A percentile compares a stretch with the other conserved stretches of the same genome.
These are phyloP conservation scores for Gibbula magus DNA, from an alignment of 2,888 invertebrate genomes.

Conservation along the genomic window DNA sequence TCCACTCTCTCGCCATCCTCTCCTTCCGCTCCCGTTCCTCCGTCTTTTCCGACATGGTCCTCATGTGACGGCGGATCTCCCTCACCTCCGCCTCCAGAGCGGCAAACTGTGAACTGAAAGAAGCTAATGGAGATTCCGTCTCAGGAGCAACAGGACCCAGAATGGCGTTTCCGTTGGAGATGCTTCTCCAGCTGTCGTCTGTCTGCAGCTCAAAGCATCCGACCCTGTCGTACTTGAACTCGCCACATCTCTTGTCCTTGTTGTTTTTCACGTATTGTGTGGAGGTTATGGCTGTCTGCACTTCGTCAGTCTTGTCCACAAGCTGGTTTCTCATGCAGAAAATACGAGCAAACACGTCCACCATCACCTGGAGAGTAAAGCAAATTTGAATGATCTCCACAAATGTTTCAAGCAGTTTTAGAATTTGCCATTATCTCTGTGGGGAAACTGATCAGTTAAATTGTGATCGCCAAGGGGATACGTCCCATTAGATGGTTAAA, in stretches of 20 bases:
- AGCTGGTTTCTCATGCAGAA: constrained; percentile 69
- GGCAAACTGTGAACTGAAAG: constrained; percentile 36
- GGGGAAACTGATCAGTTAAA: no score
- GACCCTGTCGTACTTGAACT: constrained; percentile 57
- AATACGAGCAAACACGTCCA: constrained; percentile 66
- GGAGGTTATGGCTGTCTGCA: constrained; percentile 11
- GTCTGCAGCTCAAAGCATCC: constrained; percentile 57
- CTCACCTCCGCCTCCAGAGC: constrained; percentile 66
- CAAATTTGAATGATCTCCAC: no score
- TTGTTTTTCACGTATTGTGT: constrained; percentile 12
- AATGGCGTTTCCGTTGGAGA: constrained; percentile 34
- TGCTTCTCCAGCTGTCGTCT: constrained; percentile 48
- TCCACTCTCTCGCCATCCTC: constrained; percentile 70
- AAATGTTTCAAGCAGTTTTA: no score
- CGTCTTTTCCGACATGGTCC: constrained; percentile 59
- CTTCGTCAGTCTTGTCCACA: constrained; percentile 33
- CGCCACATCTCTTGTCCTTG: constrained; percentile 46
- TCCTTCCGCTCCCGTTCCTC: constrained; percentile 65
- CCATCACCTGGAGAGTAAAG: constrained; percentile 59
- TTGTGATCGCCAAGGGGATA: no score
- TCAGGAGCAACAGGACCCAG: constrained; percentile 1
- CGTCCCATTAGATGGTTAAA: background rate
- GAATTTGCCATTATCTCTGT: no score
- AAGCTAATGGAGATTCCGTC: constrained; percentile 33
- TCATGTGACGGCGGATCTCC: constrained; percentile 65